Percentiles rank a stretch among this genome's conserved stretches.
Conservation (phyloP, 35 echinoderm and acorn worm species). For the Ptychodera flava region DNA sequence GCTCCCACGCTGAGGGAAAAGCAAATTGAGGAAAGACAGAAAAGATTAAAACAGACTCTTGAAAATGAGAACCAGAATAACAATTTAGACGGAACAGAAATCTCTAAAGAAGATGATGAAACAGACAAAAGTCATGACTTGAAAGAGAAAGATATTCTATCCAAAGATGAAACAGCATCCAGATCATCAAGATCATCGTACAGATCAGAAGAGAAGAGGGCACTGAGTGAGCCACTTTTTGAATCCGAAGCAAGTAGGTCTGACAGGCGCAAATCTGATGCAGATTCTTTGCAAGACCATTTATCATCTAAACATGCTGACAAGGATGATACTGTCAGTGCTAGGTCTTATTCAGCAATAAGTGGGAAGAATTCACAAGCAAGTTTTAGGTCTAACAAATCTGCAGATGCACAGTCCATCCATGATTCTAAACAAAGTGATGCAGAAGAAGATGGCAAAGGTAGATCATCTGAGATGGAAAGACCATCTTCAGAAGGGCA, state of each 20-base stretch:
- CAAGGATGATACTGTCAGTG: neutral
- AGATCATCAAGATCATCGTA: neutral
- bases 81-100: neutral
- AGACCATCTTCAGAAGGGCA: neutral
- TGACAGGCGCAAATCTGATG: neutral
- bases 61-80: neutral
- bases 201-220: neutral
- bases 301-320: neutral
- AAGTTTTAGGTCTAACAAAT: neutral
- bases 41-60: neutral
- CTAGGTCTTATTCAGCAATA: neutral
- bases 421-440: neutral
- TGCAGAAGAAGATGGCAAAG: neutral
- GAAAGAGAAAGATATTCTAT: too few relatives aligned
- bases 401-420: neutral
- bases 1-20: neutral
- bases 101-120: neutral
- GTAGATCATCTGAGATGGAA: neutral
- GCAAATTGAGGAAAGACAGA: neutral
- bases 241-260: neutral
- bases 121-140: neutral
- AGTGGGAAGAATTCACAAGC: neutral
- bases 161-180: neutral
- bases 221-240: neutral
- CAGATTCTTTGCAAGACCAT: neutral